Evolutionary conservation across 2,113 vertebrate genomes (phyloP).

Genomic region (Lonchura striata): DNA sequence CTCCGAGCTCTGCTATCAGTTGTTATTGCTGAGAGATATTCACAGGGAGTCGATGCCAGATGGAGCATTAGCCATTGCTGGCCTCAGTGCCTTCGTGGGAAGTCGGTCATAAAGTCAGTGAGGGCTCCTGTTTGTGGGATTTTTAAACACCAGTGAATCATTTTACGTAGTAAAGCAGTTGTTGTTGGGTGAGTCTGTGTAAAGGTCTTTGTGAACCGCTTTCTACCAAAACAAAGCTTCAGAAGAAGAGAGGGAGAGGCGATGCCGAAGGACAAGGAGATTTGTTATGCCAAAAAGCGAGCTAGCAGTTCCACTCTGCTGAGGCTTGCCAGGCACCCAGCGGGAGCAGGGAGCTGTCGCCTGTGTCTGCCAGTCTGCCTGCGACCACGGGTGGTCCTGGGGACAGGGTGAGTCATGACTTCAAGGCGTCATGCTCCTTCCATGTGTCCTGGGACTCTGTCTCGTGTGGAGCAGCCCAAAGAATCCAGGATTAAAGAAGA

Average conservation of each 20-base stretch:
- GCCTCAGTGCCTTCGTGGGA: conserved; percentile 40
- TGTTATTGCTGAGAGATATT: conserved; percentile 62
- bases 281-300: background rate
- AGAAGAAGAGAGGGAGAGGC: background rate
- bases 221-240: conserved; percentile 15
- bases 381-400: fast-evolving
- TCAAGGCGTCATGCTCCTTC: background rate
- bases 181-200: background rate
- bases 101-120: conserved; percentile 29
- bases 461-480: background rate
- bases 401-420: fast-evolving
- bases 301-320: background rate
- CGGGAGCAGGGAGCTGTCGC: fast-evolving
- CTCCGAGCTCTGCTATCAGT: conserved; percentile 53
- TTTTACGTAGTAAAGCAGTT: background rate
- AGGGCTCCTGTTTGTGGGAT: conserved; percentile 48
- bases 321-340: background rate
- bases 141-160: conserved; percentile 61
- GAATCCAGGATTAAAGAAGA: background rate
- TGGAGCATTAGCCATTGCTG: conserved; percentile 39
- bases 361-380: background rate
- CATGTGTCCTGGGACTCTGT: background rate
- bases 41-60: conserved; percentile 37
- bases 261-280: background rate
- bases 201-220: background rate